Base-by-base conservation (phyloP, 2,888 invertebrate species). In the Elegia similella region DNA sequence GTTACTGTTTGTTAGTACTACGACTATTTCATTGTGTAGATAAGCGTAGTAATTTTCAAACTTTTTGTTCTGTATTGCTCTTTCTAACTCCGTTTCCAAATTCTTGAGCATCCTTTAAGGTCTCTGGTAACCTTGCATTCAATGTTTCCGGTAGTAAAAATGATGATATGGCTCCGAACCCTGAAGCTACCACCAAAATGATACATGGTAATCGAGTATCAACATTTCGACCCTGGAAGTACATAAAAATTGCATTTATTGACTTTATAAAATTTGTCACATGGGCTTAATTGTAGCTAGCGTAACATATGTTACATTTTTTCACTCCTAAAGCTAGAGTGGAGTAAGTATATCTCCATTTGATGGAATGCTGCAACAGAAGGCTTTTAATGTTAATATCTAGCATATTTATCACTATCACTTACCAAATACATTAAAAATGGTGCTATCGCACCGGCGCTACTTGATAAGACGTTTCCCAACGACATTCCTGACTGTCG, bases 401-500 rank as follows among this genome's bases (percentile, higher is more conserved):
- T 12, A 38, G 38, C n/a, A 38, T 12, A 38, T 38, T 2, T 23
- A 43, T 44, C 38, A 23, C 7, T n/a, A 16, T 38, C 12, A 42
- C 82, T 86, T 77, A 93, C 93, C 82, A 93, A 73, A 72, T 92
- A 93, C 17, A 94, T 92, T 60, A 95, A 84, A 68, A 93, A 94
- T 0, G 94, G 94, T 0, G 93, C 92, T 48, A 93, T 65, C n/a
- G 93, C 88, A 15, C 92, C 91, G 48, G 93, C 82, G 17, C 84
- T 84, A 71, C 93, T 93, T 7, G 92, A 92, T 47, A 93, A 70
- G 38, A 94, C 88, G 56, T 92, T 90, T 32, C 94, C 93, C 58
- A 94, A 72, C 0, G 94, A 92, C 65, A 93, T 91, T 54, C 95
- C 95, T 7, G 94, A 93, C 70, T 94, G 94, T 17, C 95, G 84